These are phyloP conservation scores for Manis crassicaudata DNA, from an alignment of 2,797 vertebrate genomes.

Conservation along the genomic window DNA sequence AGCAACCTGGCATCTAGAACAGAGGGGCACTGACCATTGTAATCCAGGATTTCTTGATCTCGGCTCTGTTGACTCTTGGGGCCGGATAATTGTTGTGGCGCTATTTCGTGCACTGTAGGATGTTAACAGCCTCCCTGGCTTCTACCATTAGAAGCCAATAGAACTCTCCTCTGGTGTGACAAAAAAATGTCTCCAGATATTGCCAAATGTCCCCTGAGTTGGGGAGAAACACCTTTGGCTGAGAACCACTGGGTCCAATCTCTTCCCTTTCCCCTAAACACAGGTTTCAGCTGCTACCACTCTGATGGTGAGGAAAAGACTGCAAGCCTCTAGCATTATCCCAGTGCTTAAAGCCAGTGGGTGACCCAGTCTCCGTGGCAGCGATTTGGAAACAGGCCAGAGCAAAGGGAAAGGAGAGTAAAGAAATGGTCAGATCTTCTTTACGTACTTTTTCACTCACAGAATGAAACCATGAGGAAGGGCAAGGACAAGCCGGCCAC, in stretches of 20 bases:
- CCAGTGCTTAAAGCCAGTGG: background rate
- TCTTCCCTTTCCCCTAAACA: background rate
- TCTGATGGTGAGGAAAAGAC: background rate
- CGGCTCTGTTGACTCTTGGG: background rate
- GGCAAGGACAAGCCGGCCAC: background rate
- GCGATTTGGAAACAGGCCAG: background rate
- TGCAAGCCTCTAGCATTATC: background rate
- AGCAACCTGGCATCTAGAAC: background rate
- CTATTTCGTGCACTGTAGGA: background rate
- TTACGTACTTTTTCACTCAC: background rate
- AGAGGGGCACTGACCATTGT: background rate
- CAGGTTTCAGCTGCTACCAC: background rate
- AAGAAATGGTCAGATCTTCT: background rate
- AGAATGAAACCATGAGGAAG: background rate
- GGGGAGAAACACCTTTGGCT: background rate
- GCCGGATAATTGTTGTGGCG: background rate
- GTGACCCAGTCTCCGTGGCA: background rate
- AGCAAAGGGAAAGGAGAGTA: background rate
- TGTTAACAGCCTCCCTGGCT: background rate
- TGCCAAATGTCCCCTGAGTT: background rate
- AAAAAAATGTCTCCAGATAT: background rate
- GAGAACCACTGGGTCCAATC: background rate
- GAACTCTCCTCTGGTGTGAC: background rate
- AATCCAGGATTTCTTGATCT: background rate
- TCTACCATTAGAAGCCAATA: background rate